phyloP scores from a whole-genome alignment of 1,140 invertebrate species.

The Drosophila sechellia region DNA sequence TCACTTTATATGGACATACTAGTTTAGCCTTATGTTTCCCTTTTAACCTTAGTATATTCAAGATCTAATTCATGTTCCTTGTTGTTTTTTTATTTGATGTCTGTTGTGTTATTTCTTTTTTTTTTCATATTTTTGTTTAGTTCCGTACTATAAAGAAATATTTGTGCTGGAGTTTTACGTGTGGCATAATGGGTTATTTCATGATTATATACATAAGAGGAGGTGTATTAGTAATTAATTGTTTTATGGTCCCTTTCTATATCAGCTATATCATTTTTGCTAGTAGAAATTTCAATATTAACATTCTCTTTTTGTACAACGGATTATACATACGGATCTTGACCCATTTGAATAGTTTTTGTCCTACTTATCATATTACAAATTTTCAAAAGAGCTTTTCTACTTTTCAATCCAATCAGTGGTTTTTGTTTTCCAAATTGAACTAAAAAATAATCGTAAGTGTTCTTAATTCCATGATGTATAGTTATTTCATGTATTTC shows the following conservation, averaged over 20 bases:
- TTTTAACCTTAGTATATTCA: neutral
- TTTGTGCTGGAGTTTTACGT: neutral
- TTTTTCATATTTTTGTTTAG: neutral
- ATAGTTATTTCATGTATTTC: too few species aligned
- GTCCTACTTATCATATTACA: too few species aligned
- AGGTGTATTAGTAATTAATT: neutral
- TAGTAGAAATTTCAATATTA: neutral
- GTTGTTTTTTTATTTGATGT: neutral
- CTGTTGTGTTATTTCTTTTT: neutral
- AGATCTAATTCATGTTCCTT: neutral
- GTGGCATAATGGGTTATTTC: neutral
- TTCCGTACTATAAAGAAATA: neutral
- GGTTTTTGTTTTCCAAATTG: too few species aligned
- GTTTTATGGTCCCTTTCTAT: neutral
- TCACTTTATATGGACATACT: neutral
- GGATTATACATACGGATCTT: too few species aligned
- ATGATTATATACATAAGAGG: neutral
- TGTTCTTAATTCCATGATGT: too few species aligned
- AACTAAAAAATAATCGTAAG: too few species aligned
- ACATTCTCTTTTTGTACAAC: too few species aligned
- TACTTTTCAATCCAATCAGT: too few species aligned
- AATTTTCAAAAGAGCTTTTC: too few species aligned
- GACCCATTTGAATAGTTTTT: too few species aligned
- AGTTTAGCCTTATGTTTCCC: neutral
- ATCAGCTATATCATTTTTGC: neutral